A percentile compares a stretch with the other conserved stretches of the same genome.
These are phyloP conservation scores for Drosophila sucinea DNA, from an alignment of 1,140 invertebrate species.

Conservation along the genomic window DNA sequence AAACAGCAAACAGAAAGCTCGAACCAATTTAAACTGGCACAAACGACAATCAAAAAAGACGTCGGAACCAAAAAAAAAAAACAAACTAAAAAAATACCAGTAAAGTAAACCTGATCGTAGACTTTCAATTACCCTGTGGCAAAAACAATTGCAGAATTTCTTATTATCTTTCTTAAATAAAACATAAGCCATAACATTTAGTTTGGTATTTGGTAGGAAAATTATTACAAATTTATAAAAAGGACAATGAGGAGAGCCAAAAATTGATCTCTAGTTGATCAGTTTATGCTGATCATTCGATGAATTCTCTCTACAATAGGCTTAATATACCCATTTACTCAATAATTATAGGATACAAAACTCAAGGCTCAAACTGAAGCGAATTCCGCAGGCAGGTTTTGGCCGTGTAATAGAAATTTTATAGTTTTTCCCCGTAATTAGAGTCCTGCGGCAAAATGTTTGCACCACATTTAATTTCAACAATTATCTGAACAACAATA, in stretches of 20 bases:
- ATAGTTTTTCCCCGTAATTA: background rate
- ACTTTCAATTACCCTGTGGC: background rate
- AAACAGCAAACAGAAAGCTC: conserved; percentile 20
- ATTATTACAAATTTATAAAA: too few species aligned
- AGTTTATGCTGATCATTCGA: too few species aligned
- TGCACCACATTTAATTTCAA: conserved; percentile 1
- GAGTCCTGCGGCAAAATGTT: background rate
- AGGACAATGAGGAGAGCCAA: too few species aligned
- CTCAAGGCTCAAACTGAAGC: background rate
- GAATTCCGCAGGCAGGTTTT: background rate
- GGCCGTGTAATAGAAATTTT: background rate
- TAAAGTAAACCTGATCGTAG: background rate
- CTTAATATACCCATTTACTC: background rate
- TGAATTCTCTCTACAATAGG: too few species aligned
- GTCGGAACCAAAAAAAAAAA: background rate
- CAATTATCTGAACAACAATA: conserved; percentile 13
- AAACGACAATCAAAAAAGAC: conserved; percentile 27
- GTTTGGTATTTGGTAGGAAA: too few species aligned
- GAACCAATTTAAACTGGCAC: conserved; percentile 28
- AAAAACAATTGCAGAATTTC: background rate
- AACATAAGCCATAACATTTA: too few species aligned
- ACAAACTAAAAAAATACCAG: background rate
- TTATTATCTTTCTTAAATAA: too few species aligned
- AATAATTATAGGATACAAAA: background rate
- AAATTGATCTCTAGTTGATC: too few species aligned